Percentiles rank a stretch among this genome's conserved stretches.
Evolutionary conservation across 2,888 invertebrate species (phyloP).

Genomic region (Graphium colonna): DNA sequence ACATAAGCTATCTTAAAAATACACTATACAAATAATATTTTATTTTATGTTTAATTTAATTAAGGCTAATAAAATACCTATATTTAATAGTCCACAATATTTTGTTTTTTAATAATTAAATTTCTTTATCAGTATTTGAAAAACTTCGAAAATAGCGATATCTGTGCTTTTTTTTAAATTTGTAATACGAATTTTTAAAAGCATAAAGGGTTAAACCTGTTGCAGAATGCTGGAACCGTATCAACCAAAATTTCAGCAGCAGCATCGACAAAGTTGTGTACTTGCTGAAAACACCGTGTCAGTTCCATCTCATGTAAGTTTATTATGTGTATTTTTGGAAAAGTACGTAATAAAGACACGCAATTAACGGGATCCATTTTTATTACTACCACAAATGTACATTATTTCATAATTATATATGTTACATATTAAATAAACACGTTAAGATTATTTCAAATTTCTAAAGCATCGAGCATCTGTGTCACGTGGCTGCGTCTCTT

Average conservation of each 20-base stretch:
- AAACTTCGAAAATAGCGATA: no score
- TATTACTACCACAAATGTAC: no score
- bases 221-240: conserved; percentile 92
- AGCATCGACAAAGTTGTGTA: conserved; percentile 89
- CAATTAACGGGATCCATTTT: no score
- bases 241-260: conserved; percentile 93
- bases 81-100: no score
- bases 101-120: background rate
- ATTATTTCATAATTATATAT: no score
- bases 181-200: no score
- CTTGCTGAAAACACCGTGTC: conserved; percentile 76
- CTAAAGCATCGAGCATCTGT: conserved; percentile 84
- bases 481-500: conserved; percentile 84
- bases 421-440: no score
- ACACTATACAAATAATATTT: no score
- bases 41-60: no score
- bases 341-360: background rate
- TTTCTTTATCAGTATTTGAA: background rate
- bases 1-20: no score
- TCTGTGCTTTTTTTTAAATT: no score
- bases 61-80: background rate
- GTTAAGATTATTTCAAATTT: conserved; percentile 12
- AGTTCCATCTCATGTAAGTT: conserved; percentile 66
- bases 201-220: no score
- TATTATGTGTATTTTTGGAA: background rate